Conservation (phyloP, 2,888 invertebrate genomes). For the Kryphioiulus occultus region DNA sequence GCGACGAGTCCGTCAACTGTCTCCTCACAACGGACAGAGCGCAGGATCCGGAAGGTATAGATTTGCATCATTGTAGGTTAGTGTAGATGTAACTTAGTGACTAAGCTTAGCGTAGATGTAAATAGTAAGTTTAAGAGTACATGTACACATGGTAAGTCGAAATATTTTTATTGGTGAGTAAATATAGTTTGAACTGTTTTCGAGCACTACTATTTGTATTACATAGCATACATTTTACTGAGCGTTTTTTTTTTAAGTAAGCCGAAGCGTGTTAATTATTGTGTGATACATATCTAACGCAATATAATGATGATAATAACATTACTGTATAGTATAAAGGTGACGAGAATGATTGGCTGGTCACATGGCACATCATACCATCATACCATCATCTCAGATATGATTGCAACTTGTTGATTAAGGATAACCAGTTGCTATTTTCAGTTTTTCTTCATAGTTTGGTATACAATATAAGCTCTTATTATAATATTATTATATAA, state of each 20-base stretch:
- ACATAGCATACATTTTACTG: background rate
- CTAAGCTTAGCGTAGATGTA: too few relatives aligned
- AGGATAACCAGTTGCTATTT: too few relatives aligned
- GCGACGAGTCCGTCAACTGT: conserved; percentile 51
- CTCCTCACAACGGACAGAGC: conserved; percentile 48
- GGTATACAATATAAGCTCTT: too few relatives aligned
- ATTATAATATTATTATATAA: too few relatives aligned
- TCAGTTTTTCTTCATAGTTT: too few relatives aligned
- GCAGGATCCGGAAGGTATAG: conserved; percentile 46
- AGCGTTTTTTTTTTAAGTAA: background rate
- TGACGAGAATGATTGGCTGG: too few relatives aligned
- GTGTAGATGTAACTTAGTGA: background rate
- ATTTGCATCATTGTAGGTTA: conserved; percentile 7
- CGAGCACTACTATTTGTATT: background rate
- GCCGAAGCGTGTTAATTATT: background rate
- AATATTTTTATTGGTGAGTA: background rate
- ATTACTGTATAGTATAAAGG: too few relatives aligned
- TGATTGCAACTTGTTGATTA: too few relatives aligned
- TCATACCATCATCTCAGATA: too few relatives aligned
- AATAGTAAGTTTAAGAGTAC: too few relatives aligned
- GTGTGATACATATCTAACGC: background rate
- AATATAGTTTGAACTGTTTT: background rate
- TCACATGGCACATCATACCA: too few relatives aligned
- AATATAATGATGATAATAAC: background rate
- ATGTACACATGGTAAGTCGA: background rate